Evolutionary conservation across 2,888 invertebrate species (phyloP).

Genomic region (Ptychoptera albimana): DNA sequence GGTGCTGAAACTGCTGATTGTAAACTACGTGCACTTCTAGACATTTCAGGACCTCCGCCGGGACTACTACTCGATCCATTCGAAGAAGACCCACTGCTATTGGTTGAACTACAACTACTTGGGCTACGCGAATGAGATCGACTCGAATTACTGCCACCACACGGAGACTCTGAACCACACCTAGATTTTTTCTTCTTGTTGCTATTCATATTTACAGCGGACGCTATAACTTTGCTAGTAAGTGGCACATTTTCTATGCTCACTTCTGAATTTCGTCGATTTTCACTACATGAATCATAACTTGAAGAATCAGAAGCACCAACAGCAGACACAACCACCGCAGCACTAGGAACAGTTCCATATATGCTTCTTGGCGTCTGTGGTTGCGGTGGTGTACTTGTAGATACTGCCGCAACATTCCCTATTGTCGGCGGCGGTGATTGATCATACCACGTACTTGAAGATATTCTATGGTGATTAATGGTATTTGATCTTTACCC

Average conservation of each 20-base stretch:
- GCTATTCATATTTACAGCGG: conserved; percentile 13
- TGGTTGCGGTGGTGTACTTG: conserved; percentile 10
- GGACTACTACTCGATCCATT: conserved; percentile 28
- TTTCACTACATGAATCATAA: conserved; percentile 8
- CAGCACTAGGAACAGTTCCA: conserved; percentile 20
- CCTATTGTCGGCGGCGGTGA: conserved; percentile 15
- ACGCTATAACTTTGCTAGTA: conserved; percentile 16
- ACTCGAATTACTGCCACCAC: conserved; percentile 35
- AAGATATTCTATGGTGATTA: conserved; percentile 23
- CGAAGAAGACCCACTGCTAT: conserved; percentile 28
- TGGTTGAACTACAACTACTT: conserved; percentile 31
- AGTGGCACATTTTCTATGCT: conserved; percentile 5
- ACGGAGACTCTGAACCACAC: conserved; percentile 35
- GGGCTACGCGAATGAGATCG: conserved; percentile 37
- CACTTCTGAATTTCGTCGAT: conserved; percentile 8
- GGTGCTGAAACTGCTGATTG: conserved; percentile 33
- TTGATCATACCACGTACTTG: conserved; percentile 26
- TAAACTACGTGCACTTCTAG: conserved; percentile 31
- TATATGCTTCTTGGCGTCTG: conserved; percentile 23
- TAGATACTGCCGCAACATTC: conserved; percentile 8
- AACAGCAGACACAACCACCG: conserved; percentile 18
- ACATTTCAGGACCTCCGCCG: conserved; percentile 23
- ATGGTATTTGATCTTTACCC: neutral
- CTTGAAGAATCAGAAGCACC: conserved; percentile 17
- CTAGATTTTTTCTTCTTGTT: conserved; percentile 28